Evolutionary conservation across 2,888 invertebrate genomes (phyloP).

Genomic region (Panopea generosa): DNA sequence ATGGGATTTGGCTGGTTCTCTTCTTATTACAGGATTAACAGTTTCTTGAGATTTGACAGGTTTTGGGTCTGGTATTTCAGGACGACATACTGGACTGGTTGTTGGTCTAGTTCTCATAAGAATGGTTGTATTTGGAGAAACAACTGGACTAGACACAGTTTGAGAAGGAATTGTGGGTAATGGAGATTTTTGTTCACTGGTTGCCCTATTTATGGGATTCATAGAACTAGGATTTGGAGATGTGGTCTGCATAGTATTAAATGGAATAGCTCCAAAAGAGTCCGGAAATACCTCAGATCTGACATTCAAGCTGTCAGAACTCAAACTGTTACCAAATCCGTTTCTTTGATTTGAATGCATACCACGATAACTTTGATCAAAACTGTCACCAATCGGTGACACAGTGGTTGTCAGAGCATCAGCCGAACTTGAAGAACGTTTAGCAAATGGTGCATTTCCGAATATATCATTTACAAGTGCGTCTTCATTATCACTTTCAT

Average conservation of each 20-base stretch:
- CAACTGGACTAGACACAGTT: constrained; percentile 34
- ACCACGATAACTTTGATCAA: constrained; percentile 12
- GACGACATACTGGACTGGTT: constrained; percentile 28
- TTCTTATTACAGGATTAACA: not conserved
- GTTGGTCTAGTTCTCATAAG: constrained; percentile 7
- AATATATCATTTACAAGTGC: constrained; percentile 72
- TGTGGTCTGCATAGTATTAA: constrained; percentile 50
- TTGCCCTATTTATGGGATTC: constrained; percentile 21
- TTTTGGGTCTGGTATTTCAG: constrained; percentile 28
- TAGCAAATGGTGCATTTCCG: constrained; percentile 79
- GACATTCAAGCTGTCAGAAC: constrained; percentile 53
- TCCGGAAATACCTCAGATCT: constrained; percentile 58
- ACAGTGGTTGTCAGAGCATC: constrained; percentile 38
- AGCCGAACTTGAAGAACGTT: constrained; percentile 63
- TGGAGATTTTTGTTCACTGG: constrained; percentile 28
- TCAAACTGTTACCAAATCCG: constrained; percentile 52
- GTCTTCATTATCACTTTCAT: constrained; percentile 49
- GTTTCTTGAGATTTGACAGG: constrained; percentile 3
- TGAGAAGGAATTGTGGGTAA: constrained; percentile 8
- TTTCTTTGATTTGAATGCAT: constrained; percentile 22
- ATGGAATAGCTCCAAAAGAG: constrained; percentile 78
- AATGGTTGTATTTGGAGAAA: constrained; percentile 27
- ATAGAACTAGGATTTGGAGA: constrained; percentile 11
- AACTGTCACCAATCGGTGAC: constrained; percentile 30
- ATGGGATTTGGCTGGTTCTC: constrained; percentile 2